phyloP scores from a whole-genome alignment of 2,888 invertebrate genomes.

The Oithona nana region DNA sequence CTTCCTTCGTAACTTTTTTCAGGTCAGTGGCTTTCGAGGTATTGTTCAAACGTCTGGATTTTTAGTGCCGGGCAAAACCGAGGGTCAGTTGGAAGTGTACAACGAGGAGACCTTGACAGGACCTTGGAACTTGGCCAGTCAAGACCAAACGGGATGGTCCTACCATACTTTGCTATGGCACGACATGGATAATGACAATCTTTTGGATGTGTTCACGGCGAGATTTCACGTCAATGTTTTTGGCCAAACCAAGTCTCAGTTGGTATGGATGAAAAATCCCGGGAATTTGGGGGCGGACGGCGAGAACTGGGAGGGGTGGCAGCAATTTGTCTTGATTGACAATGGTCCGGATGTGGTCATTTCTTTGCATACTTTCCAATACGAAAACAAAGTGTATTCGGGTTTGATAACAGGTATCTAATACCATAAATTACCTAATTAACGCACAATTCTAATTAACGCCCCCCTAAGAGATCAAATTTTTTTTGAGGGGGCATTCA shows the following conservation, averaged over 20 bases:
- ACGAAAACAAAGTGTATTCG: background rate
- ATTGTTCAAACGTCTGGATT: slow-evolving; percentile 25
- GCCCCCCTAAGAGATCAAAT: too few relatives aligned
- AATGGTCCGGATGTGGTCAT: slow-evolving; percentile 9
- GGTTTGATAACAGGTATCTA: background rate
- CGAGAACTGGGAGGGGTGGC: background rate
- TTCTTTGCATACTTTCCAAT: background rate
- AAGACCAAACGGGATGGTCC: slow-evolving; percentile 22
- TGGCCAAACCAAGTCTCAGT: slow-evolving; percentile 8
- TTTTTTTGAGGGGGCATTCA: too few relatives aligned
- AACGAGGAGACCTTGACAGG: slow-evolving; percentile 19
- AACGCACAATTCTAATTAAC: too few relatives aligned
- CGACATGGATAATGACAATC: slow-evolving; percentile 24
- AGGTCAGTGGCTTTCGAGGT: slow-evolving; percentile 22
- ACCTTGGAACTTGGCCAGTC: slow-evolving; percentile 21
- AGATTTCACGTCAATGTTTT: background rate
- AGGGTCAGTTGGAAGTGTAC: slow-evolving; percentile 24
- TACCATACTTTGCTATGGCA: slow-evolving; percentile 24
- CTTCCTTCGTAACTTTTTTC: background rate
- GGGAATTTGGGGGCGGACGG: background rate
- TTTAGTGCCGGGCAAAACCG: slow-evolving; percentile 23
- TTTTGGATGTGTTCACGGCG: slow-evolving; percentile 23
- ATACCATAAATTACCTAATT: too few relatives aligned
- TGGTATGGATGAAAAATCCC: slow-evolving; percentile 14
- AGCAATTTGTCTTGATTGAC: background rate